Base-by-base conservation (phyloP, 2,113 vertebrate genomes). In the Spea multiplicata region DNA sequence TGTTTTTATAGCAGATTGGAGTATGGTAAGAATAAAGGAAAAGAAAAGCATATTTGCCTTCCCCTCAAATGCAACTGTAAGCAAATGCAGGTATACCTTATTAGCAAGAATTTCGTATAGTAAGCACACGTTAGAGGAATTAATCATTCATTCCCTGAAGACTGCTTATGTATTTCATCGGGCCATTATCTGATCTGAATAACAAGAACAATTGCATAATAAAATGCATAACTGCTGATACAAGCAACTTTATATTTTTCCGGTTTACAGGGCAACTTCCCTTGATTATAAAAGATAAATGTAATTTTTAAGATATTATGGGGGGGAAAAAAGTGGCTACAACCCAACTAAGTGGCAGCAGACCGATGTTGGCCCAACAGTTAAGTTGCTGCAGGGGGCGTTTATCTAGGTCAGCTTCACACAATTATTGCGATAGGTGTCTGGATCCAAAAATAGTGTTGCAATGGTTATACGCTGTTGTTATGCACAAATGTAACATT, bases 151-250 rank as follows among this genome's bases (percentile, higher is more conserved):
- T 87, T 90, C 86, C 87, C 88, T 86, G 73, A 52, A 89, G 87
- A 89, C 83, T 90, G 87, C 84, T 89, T 90, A 89, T 88, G 83
- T 88, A 89, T 91, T 91, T 92, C 86, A 92, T 85, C 66, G 46
- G 75, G 49, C 85, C 81, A 88, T 88, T 91, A 88, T 88, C 86
- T 89, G 83, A 91, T 90, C 83, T 86, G 83, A 93, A 87, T 90
- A 91, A 89, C 83, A 90, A 88, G 89, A 92, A 89, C 82, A 91
- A 92, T 73, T 88, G 84, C 85, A 87, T 87, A 91, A 92, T 90
- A 89, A 90, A 92, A 87, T 71, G 85, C 65, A 86, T 83, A 87
- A 85, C 80, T 92, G 90, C 90, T 92, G 88, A 91, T 82, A 88
- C 47, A 78, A 78, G 83, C 84, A 91, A 90, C 83, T 92, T 89